Base-by-base conservation (phyloP, 2,888 invertebrate species). In the Sepioteuthis lessoniana region DNA sequence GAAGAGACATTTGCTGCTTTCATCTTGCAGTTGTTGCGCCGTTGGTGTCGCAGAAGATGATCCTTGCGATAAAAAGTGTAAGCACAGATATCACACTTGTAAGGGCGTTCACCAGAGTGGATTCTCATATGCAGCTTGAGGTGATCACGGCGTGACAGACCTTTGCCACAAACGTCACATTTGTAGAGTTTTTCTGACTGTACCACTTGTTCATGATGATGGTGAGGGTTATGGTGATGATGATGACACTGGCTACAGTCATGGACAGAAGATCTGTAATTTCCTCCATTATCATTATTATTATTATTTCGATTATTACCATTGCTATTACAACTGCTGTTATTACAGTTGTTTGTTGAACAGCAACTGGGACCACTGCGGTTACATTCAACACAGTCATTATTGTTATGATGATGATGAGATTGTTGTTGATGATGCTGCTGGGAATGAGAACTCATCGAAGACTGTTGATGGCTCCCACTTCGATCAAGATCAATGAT, bases 1-100 rank as follows among this genome's bases (percentile, higher is more conserved):
- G 76, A 35, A n/a, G 76, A 76, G 76, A n/a, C 76, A 76, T 76
- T 76, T 0, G 35, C 19, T 3, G 76, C 76, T 35, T 76, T 76
- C 76, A 76, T 76, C n/a, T 76, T 76, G 42, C 92, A 92, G 31
- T 92, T 92, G 47, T 92, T 92, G 92, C 92, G 92, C 3, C 92
- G 92, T 31, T 92, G 92, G 47, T 92, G 92, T 92, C 92, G 92
- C 28, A 92, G 46, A 31, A 92, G 92, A 47, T 92, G 92, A 47
- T 92, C 92, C 31, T 92, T 92, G 46, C 92, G 92, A 16, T 92
- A 92, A 38, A 92, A 92, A 28, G 92, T 92, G 92, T 92, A 92
- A n/a, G 46, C 47, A 42, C 92, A 92, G n/a, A 92, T 47, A 16
- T 92, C 92, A 31, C 92, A 92, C 31, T 92, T 92, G 42, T 92